A percentile compares a stretch with the other conserved stretches of the same genome.
Evolutionary conservation across 2,797 vertebrate species (phyloP).

Genomic region (Artibeus lituratus): DNA sequence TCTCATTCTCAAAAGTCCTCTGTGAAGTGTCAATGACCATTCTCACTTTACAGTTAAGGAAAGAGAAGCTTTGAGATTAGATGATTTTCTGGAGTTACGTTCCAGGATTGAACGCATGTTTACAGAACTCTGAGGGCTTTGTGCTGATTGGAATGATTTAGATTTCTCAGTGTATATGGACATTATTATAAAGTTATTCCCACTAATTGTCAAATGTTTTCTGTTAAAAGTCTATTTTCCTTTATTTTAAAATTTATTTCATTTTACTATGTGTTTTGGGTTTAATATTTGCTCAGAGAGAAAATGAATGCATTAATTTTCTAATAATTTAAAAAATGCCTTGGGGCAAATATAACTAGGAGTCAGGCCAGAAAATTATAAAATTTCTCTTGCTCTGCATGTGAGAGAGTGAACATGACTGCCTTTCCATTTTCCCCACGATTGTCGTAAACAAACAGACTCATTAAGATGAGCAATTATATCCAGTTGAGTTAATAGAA

Average conservation of each 20-base stretch:
- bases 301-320: not conserved
- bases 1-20: not conserved
- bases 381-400: not conserved
- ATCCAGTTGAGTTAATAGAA: not conserved
- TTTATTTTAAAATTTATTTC: constrained; percentile 25
- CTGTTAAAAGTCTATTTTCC: not conserved
- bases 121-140: not conserved
- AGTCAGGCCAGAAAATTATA: not conserved
- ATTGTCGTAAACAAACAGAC: not conserved
- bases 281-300: constrained; percentile 10
- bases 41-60: not conserved
- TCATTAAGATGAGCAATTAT: not conserved
- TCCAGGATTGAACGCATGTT: not conserved
- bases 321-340: not conserved
- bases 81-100: not conserved
- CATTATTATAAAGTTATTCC: not conserved
- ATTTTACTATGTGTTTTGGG: not conserved
- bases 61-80: not conserved
- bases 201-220: not conserved
- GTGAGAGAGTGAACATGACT: not conserved
- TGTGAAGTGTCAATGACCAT: not conserved
- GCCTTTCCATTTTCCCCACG: not conserved
- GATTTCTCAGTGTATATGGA: not conserved
- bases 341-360: not conserved
- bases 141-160: not conserved